These are phyloP conservation scores for Agriopis marginaria DNA, from an alignment of 2,888 invertebrate species.

Conservation along the genomic window DNA sequence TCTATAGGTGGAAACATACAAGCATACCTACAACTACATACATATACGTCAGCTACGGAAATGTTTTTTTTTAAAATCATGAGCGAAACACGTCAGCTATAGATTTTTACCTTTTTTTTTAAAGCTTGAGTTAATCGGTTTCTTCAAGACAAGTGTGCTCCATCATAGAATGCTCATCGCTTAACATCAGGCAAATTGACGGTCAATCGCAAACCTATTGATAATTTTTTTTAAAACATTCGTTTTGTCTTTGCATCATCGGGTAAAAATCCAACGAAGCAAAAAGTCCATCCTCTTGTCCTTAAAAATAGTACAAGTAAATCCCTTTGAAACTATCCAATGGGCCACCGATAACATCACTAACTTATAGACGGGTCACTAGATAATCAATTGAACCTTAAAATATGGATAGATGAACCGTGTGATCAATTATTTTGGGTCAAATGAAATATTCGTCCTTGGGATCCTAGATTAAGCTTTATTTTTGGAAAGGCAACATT, in stretches of 20 bases:
- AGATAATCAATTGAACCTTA: slow-evolving; percentile 18
- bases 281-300: slow-evolving; percentile 43
- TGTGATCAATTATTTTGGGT: slow-evolving; percentile 33
- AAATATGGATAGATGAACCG: slow-evolving; percentile 18
- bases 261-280: slow-evolving; percentile 38
- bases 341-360: slow-evolving; percentile 53
- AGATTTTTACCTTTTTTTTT: too few species aligned
- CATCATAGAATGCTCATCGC: too few species aligned
- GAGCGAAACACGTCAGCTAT: too few species aligned
- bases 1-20: too few species aligned
- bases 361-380: slow-evolving; percentile 19
- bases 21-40: too few species aligned
- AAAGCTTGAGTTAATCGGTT: too few species aligned
- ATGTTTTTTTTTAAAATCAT: too few species aligned
- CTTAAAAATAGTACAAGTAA: slow-evolving; percentile 64
- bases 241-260: not conserved
- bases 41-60: too few species aligned
- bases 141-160: too few species aligned
- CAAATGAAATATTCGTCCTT: slow-evolving; percentile 15
- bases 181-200: too few species aligned
- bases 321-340: slow-evolving; percentile 73
- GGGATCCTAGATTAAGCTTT: slow-evolving; percentile 12
- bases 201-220: too few species aligned
- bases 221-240: too few species aligned
- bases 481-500: not conserved